Conservation (phyloP, 2,888 invertebrate genomes). For the Pteria penguin region DNA sequence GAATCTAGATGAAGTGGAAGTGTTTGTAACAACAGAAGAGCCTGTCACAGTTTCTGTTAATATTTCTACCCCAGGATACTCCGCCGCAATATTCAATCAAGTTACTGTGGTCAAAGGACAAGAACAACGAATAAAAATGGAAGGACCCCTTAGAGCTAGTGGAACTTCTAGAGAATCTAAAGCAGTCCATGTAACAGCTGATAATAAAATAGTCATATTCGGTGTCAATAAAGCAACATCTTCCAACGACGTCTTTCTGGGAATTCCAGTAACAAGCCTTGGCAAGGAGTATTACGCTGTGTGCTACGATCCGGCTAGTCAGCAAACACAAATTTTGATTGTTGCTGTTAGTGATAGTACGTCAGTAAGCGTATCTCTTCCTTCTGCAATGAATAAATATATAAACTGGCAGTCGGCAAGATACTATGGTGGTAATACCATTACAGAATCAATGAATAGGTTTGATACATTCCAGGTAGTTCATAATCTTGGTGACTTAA, state of each 20-base stretch:
- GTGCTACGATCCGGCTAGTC: slow-evolving; percentile 42
- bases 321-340: slow-evolving; percentile 48
- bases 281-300: slow-evolving; percentile 56
- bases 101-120: slow-evolving; percentile 51
- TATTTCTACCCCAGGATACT: slow-evolving; percentile 53
- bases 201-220: slow-evolving; percentile 54
- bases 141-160: slow-evolving; percentile 38
- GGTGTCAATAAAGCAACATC: slow-evolving; percentile 57
- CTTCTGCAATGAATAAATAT: slow-evolving; percentile 23
- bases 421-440: slow-evolving; percentile 48
- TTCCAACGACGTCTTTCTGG: slow-evolving; percentile 58
- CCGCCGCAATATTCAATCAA: slow-evolving; percentile 45
- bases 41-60: slow-evolving; percentile 51
- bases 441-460: slow-evolving; percentile 44
- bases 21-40: slow-evolving; percentile 56
- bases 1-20: slow-evolving; percentile 45
- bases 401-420: slow-evolving; percentile 48
- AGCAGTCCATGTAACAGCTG: slow-evolving; percentile 45
- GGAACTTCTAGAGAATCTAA: slow-evolving; percentile 50
- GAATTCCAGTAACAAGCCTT: slow-evolving; percentile 53
- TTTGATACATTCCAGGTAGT: slow-evolving; percentile 54
- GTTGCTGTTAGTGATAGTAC: slow-evolving; percentile 49
- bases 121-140: slow-evolving; percentile 50
- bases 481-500: slow-evolving; percentile 48
- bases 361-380: slow-evolving; percentile 45